Conservation (phyloP, 53 echinoderm and acorn worm genomes). For the Pentamera pediparva region DNA sequence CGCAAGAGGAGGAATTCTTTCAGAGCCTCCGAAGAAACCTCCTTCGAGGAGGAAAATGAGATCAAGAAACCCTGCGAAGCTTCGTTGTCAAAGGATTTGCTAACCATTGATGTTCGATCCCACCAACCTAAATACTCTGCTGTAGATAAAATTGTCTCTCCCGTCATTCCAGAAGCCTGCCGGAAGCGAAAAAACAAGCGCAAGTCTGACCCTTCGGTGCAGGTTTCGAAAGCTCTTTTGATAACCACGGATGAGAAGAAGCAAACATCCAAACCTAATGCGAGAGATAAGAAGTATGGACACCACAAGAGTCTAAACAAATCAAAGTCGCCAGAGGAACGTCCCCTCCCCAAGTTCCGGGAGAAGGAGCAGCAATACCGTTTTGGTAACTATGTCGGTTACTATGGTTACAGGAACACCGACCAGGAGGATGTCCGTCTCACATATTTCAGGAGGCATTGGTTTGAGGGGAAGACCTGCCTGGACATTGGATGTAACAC, state of each 20-base stretch:
- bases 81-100: background rate
- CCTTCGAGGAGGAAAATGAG: background rate
- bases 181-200: constrained; percentile 57
- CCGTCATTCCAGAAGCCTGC: constrained; percentile 76
- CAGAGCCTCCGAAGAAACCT: background rate
- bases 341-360: constrained; percentile 63
- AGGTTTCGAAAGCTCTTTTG: constrained; percentile 64
- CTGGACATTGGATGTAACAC: constrained; percentile 99
- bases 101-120: background rate
- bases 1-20: constrained; percentile 63
- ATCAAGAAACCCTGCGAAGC: background rate
- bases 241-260: constrained; percentile 34
- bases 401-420: constrained; percentile 92
- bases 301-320: constrained; percentile 19
- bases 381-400: constrained; percentile 91
- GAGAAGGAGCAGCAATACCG: constrained; percentile 75
- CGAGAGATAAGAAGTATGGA: background rate
- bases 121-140: constrained; percentile 26
- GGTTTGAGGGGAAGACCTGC: constrained; percentile 83
- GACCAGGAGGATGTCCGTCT: constrained; percentile 74
- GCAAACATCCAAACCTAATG: background rate
- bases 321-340: constrained; percentile 38
- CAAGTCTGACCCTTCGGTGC: constrained; percentile 62
- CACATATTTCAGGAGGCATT: constrained; percentile 54
- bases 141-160: constrained; percentile 90